Conservation (phyloP, 2,888 invertebrate genomes). For the Eupithecia subumbrata region DNA sequence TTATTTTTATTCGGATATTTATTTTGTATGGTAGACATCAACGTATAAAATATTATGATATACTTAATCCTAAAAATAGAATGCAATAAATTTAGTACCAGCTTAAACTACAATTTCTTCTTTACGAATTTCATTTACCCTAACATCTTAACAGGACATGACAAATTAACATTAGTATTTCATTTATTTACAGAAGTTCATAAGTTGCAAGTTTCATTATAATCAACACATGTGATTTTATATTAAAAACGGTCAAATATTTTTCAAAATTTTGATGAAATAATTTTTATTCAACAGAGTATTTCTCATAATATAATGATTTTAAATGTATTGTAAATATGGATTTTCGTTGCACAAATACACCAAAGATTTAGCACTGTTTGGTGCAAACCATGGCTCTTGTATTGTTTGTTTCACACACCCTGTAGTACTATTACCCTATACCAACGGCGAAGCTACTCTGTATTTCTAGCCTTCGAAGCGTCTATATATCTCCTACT, state of each 20-base stretch:
- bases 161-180: neutral
- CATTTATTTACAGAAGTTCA: neutral
- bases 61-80: neutral
- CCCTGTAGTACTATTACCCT: slow-evolving; percentile 62
- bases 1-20: neutral
- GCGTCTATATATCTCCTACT: slow-evolving; percentile 79
- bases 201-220: neutral
- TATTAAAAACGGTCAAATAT: neutral
- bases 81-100: neutral
- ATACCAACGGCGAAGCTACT: slow-evolving; percentile 66
- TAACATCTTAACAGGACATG: slow-evolving; percentile 1
- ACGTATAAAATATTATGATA: neutral
- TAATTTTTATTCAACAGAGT: neutral
- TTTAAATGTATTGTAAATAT: slow-evolving; percentile 1
- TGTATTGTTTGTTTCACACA: slow-evolving; percentile 45
- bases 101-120: neutral
- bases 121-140: neutral
- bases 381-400: neutral
- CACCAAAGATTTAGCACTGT: neutral
- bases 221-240: neutral
- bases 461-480: slow-evolving; percentile 70
- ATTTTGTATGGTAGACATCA: neutral
- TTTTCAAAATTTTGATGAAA: neutral
- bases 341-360: neutral
- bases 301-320: neutral